Conservation (phyloP, 2,113 vertebrate genomes). For the Colistium nudipinnis region DNA sequence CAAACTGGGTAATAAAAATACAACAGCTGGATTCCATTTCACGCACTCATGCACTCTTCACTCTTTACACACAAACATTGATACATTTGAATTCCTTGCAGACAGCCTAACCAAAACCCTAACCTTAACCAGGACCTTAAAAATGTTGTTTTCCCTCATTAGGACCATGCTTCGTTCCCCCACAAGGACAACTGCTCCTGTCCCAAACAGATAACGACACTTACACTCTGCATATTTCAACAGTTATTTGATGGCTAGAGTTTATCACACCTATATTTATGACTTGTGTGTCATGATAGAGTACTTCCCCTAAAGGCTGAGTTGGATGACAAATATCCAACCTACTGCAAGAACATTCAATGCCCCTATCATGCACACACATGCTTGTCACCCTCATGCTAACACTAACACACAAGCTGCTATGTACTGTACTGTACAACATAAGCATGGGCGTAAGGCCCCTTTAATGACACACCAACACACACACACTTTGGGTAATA, state of each 20-base stretch:
- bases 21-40: background rate
- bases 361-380: background rate
- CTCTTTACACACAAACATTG: constrained; percentile 1
- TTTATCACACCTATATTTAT: constrained; percentile 28
- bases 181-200: background rate
- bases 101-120: background rate
- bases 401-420: constrained; percentile 11
- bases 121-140: background rate
- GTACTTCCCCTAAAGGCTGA: background rate
- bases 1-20: background rate
- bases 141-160: background rate
- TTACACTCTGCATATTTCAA: background rate
- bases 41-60: background rate
- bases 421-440: background rate
- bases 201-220: background rate
- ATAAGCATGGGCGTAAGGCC: background rate
- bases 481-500: background rate
- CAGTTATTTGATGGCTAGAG: background rate
- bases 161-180: background rate
- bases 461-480: background rate
- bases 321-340: constrained; percentile 26
- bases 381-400: background rate
- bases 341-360: constrained; percentile 2
- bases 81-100: background rate
- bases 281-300: background rate